Evolutionary conservation across 2,113 vertebrate species (phyloP).

Genomic region (Anguilla rostrata): DNA sequence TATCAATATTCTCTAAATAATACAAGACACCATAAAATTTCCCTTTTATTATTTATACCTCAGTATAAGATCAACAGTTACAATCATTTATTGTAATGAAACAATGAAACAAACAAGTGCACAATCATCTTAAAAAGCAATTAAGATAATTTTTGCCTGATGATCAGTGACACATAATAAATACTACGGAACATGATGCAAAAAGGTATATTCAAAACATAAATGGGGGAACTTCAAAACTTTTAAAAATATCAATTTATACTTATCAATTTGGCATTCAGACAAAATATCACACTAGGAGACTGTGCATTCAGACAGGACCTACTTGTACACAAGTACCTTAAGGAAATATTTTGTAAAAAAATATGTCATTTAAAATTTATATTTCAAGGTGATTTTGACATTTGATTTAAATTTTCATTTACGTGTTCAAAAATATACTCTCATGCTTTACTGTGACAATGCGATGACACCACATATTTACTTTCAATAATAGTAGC

Average conservation of each 20-base stretch:
- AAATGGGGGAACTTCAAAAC: background rate
- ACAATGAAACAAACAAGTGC: background rate
- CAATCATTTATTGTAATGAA: constrained; percentile 16
- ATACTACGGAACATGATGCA: constrained; percentile 27
- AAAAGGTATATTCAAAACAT: constrained; percentile 3
- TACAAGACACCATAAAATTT: constrained; percentile 40
- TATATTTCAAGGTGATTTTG: background rate
- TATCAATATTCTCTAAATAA: background rate
- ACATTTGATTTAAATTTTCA: background rate
- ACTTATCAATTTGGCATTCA: background rate
- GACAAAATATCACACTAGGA: background rate
- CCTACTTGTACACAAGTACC: background rate
- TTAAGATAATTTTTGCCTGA: constrained; percentile 15
- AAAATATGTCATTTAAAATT: background rate
- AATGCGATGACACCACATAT: background rate
- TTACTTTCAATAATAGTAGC: background rate
- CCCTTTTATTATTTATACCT: constrained; percentile 25
- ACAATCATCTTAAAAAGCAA: background rate
- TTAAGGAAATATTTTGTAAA: background rate
- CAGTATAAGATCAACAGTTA: constrained; percentile 8
- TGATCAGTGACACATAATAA: background rate
- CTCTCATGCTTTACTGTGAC: background rate
- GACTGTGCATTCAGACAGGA: background rate
- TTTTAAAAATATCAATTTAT: background rate
- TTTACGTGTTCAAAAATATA: background rate